These are phyloP conservation scores for Acrocephalus scirpaceus DNA, from an alignment of 2,797 vertebrate species.

Conservation along the genomic window DNA sequence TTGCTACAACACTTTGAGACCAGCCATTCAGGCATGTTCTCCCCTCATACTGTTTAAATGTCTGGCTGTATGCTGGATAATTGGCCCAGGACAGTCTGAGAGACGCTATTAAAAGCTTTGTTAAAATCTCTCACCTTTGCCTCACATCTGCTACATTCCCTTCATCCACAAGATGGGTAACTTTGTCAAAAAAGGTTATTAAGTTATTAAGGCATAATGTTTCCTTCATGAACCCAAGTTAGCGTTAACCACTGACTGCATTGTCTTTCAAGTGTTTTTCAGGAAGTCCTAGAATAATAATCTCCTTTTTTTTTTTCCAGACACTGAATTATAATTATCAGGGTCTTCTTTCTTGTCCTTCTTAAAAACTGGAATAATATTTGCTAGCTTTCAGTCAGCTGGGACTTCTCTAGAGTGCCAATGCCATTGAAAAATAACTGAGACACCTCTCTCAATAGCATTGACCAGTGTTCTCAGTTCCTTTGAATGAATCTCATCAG, in stretches of 20 bases:
- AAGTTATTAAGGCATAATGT: neutral
- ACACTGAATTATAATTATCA: neutral
- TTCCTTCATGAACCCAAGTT: neutral
- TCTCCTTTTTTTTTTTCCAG: neutral
- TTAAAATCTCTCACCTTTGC: neutral
- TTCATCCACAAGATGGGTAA: neutral
- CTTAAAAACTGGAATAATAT: neutral
- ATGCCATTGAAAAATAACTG: neutral
- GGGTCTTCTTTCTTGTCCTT: neutral
- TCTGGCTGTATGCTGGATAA: neutral
- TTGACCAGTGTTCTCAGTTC: neutral
- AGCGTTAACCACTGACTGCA: neutral
- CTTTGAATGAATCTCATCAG: neutral
- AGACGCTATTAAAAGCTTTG: neutral
- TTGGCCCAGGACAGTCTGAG: neutral
- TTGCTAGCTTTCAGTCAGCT: neutral
- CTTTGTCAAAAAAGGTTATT: neutral
- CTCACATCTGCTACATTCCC: fast-evolving
- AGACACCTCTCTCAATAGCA: neutral
- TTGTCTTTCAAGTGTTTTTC: neutral
- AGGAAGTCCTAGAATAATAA: neutral
- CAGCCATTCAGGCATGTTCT: neutral
- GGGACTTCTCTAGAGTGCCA: neutral
- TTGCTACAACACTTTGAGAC: neutral
- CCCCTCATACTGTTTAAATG: neutral